Evolutionary conservation across 2,888 invertebrate species (phyloP), one percentile per base, ranked within the genome.

Genomic region (Antheraea assamensis): DNA sequence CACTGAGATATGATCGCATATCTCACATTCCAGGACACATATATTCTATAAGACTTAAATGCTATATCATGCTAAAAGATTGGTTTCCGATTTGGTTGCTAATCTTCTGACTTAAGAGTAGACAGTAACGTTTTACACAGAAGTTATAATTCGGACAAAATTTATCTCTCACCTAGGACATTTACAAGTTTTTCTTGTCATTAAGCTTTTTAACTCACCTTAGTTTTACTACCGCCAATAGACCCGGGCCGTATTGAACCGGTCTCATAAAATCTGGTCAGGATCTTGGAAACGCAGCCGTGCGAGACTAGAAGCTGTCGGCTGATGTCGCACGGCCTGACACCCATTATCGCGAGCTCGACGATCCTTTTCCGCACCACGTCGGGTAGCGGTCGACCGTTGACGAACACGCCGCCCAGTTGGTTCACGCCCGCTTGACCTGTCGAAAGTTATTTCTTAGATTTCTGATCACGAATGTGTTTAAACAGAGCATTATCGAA

Each of bases 341-440:
- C 99, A 0, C 99, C 99, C 93, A 98, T 96, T 84, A 99, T 95
- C 42, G 99, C 99, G 85, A 99, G 95, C 89, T 99, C 99, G 1
- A 99, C 99, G 80, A 99, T 99, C 78, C 98, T 96, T 78, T 98
- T 96, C 76, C 99, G 96, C 27, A 99, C 98, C 84, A 98, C 98
- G 88, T 99, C 98, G 4, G 99, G 99, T 75, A 99, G 95, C 3
- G 99, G 99, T n/a, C 99, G 96, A 0, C 99, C 99, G 91, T 99
- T 99, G 19, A 99, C 99, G 90, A 99, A 99, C 75, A 99, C 98
- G 66, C 99, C 99, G 72, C 99, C 99, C 81, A 99, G 95, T 94
- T 99, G 99, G 95, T 99, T 99, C 70, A 99, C 98, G 79, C 99
- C 99, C 68, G 98, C 98, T 95, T 99, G 99, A 86, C 99, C 99